A percentile compares a stretch with the other conserved stretches of the same genome.
Evolutionary conservation across 2,888 invertebrate genomes (phyloP).

Genomic region (Chrysomela aeneicollis): DNA sequence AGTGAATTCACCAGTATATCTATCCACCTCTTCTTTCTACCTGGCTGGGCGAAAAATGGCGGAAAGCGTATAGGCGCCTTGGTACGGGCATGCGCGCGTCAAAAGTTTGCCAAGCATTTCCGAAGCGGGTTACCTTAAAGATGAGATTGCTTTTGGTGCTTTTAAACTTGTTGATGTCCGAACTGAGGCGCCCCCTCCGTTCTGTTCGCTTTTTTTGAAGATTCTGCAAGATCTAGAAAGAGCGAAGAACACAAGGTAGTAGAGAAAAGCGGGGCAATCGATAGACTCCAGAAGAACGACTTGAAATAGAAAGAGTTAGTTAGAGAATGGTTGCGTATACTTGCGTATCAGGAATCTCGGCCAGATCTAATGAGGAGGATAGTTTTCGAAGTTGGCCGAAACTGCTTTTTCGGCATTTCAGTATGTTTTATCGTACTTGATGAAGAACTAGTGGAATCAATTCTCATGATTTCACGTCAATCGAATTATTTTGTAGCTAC

Average conservation of each 20-base stretch:
- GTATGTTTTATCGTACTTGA: too few relatives aligned
- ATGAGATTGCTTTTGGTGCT: constrained; percentile 97
- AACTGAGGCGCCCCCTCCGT: constrained; percentile 95
- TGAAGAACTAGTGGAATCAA: too few relatives aligned
- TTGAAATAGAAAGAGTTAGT: constrained; percentile 43
- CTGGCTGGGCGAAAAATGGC: constrained; percentile 36
- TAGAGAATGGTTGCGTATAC: constrained; percentile 21
- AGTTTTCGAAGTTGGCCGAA: neutral
- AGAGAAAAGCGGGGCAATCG: constrained; percentile 66
- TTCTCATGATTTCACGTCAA: too few relatives aligned
- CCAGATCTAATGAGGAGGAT: neutral
- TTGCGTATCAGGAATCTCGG: neutral
- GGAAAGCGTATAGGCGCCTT: constrained; percentile 61
- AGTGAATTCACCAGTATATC: too few relatives aligned
- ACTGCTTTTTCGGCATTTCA: too few relatives aligned
- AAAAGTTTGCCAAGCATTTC: constrained; percentile 54
- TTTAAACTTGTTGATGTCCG: constrained; percentile 91
- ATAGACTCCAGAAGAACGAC: constrained; percentile 60
- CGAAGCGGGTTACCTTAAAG: constrained; percentile 92
- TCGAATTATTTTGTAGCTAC: too few relatives aligned
- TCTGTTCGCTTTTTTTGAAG: constrained; percentile 98
- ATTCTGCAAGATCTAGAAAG: constrained; percentile 99
- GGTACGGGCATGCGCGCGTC: constrained; percentile 58
- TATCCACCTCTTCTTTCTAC: constrained; percentile 7
- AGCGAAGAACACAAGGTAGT: constrained; percentile 88